Base-by-base conservation (phyloP, 2,888 invertebrate species). In the Trichopoda pennipes region DNA sequence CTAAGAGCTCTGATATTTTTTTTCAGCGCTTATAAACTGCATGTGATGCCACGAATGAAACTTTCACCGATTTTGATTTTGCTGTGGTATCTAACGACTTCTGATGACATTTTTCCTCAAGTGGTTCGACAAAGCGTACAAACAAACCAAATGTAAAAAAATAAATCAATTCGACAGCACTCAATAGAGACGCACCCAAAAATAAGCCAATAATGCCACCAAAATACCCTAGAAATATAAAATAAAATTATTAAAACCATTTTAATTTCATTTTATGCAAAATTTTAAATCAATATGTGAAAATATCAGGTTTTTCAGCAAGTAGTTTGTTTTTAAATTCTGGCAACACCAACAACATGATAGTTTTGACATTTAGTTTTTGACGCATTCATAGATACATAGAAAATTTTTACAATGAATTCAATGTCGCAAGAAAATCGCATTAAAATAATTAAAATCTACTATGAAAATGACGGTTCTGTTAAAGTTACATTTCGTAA, bases 201-300 rank as follows among this genome's bases (percentile, higher is more conserved):
- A 92, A 92, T n/a, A 92, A 88, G 7, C 92, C 92, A 64, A 92
- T 91, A 61, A 92, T 90, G 16, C 92, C 91, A 23, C 92, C 92
- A 84, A 92, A 92, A 72, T 90, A 90, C 28, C 92, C 92, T 92
- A 56, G 21, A 84, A 81, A 73, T 47, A 38, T 1, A 10, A 49
- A 64, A 17, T 51, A 16, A 4, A 44, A 53, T 3, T 60, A 32
- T 4, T 1, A 28, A 28, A 28, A 28, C 6, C 8, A 28, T 28
- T 28, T 23, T 60, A 44, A 19, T 35, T 23, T 8, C 6, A 28
- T 7, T 19, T 19, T 19, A 19, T 19, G 4, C n/a, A 7, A 49
- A 49, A 9, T 16, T 28, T 28, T 4, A 28, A 8, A 28, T 28
- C 28, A 28, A 2, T 4, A 28, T 28, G 28, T 28, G 28, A 4